A percentile compares a stretch with the other conserved stretches of the same genome.
These are phyloP conservation scores for Pteropus rufus DNA, from an alignment of 2,797 vertebrate species.

Conservation along the genomic window DNA sequence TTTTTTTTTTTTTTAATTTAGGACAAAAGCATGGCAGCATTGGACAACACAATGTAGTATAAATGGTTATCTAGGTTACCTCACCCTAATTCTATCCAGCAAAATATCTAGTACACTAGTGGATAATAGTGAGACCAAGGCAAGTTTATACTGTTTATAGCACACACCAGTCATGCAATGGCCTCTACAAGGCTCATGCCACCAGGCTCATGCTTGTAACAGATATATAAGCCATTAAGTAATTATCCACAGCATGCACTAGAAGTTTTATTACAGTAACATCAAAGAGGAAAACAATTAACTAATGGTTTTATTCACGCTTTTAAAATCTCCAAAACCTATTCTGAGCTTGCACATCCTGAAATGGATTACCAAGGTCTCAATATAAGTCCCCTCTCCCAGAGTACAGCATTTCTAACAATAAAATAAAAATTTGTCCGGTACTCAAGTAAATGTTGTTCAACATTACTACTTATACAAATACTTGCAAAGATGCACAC, in stretches of 20 bases:
- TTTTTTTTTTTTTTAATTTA: background rate
- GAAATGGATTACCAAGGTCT: slow-evolving; percentile 32
- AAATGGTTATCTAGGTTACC: slow-evolving; percentile 19
- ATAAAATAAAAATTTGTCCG: background rate
- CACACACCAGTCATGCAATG: slow-evolving; percentile 66
- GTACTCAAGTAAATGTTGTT: slow-evolving; percentile 41
- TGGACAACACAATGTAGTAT: background rate
- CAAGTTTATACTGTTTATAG: slow-evolving; percentile 14
- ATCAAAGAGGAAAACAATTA: slow-evolving; percentile 56
- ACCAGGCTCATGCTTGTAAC: slow-evolving; percentile 19
- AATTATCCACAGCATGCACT: slow-evolving; percentile 61
- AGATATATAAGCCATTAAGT: slow-evolving; percentile 59
- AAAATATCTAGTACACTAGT: background rate
- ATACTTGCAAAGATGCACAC: slow-evolving; percentile 32
- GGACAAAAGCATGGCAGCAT: slow-evolving; percentile 8
- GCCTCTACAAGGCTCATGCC: slow-evolving; percentile 59
- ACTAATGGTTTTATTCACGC: slow-evolving; percentile 43
- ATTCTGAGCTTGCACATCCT: slow-evolving; percentile 4
- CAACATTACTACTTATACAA: slow-evolving; percentile 13
- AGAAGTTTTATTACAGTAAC: slow-evolving; percentile 55
- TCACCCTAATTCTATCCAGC: slow-evolving; percentile 38
- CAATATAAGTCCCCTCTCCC: background rate
- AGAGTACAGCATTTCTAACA: slow-evolving; percentile 23
- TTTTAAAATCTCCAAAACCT: slow-evolving; percentile 40
- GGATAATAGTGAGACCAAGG: slow-evolving; percentile 14